phyloP scores from a whole-genome alignment of 2,113 vertebrate species.

The Actinemys pallida region DNA sequence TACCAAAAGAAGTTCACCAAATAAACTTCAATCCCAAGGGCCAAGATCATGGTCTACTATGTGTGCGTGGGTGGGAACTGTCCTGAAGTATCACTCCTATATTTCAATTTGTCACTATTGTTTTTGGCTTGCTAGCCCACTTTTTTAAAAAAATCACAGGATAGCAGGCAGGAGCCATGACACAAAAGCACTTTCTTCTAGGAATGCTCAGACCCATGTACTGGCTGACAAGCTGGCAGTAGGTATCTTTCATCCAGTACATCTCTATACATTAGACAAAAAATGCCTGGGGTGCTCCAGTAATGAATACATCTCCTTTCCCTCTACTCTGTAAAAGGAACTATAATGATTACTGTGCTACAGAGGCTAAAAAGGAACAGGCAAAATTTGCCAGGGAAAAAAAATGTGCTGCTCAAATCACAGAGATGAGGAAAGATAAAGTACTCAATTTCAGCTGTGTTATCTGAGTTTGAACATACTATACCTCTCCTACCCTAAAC shows the following conservation, averaged over 20 bases:
- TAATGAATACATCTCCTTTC: conserved; percentile 52
- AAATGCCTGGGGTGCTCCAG: conserved; percentile 45
- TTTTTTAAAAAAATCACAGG: conserved; percentile 8
- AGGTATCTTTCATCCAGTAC: conserved; percentile 8
- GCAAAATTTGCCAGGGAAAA: conserved; percentile 45
- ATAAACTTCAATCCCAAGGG: neutral
- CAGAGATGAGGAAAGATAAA: conserved; percentile 8
- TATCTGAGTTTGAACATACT: neutral
- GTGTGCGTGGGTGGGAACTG: fast-evolving
- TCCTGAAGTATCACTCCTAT: neutral
- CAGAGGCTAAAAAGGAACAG: conserved; percentile 58
- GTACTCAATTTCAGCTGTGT: fast-evolving
- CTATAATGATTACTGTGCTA: conserved; percentile 26
- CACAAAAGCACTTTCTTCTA: neutral
- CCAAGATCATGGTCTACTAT: neutral
- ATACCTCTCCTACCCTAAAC: neutral
- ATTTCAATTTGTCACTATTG: conserved; percentile 41
- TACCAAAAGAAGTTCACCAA: neutral
- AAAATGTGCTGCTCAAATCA: conserved; percentile 14
- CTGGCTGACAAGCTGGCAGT: conserved; percentile 35
- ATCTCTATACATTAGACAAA: conserved; percentile 53
- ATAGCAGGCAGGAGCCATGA: neutral
- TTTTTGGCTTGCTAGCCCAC: neutral
- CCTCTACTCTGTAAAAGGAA: conserved; percentile 44
- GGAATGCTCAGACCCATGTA: neutral